phyloP scores from a whole-genome alignment of 2,113 vertebrate species.

The Cnemophilus loriae region DNA sequence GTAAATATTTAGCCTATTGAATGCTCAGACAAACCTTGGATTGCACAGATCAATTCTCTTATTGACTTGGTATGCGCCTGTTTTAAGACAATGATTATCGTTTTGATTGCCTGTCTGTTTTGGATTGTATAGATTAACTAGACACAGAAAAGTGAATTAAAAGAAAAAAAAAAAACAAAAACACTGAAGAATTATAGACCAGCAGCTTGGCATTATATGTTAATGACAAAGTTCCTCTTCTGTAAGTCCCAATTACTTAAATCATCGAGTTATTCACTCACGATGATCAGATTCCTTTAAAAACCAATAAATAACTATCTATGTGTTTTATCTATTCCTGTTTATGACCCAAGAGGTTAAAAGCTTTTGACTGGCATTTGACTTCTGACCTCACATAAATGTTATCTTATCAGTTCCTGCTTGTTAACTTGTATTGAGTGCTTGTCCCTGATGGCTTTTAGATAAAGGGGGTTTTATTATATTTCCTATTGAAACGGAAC shows the following conservation, averaged over 20 bases:
- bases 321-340: slow-evolving; percentile 80
- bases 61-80: background rate
- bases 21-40: background rate
- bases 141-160: background rate
- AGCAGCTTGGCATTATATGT: slow-evolving; percentile 34
- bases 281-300: slow-evolving; percentile 66
- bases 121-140: background rate
- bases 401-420: slow-evolving; percentile 88
- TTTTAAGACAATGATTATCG: background rate
- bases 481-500: slow-evolving; percentile 74
- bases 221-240: slow-evolving; percentile 38
- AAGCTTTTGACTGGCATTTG: slow-evolving; percentile 91
- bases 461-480: slow-evolving; percentile 76
- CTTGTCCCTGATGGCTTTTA: slow-evolving; percentile 80
- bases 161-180: background rate
- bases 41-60: background rate
- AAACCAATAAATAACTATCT: slow-evolving; percentile 76
- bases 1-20: background rate
- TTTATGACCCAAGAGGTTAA: slow-evolving; percentile 92
- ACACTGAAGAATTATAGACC: background rate
- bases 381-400: slow-evolving; percentile 91
- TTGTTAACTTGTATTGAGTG: slow-evolving; percentile 87
- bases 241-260: slow-evolving; percentile 65
- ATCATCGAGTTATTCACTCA: slow-evolving; percentile 37
- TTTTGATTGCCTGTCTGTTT: background rate